Base-by-base conservation (phyloP, 2,113 vertebrate species). In the Saguinus midas region DNA sequence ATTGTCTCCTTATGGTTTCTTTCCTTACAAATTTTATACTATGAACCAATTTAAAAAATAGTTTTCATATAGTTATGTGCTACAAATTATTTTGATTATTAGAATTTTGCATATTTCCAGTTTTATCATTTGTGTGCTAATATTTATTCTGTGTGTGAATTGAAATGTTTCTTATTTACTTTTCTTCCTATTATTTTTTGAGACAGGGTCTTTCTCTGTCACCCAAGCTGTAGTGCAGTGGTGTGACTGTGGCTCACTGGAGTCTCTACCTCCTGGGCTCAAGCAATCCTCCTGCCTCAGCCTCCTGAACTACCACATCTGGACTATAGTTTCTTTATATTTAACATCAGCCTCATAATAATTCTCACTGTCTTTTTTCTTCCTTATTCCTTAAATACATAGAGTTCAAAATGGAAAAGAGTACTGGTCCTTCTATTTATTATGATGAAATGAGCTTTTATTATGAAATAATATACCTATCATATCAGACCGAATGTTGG, bases 311-410 rank as follows among this genome's bases (percentile, higher is more conserved):
- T 35, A 35, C 16, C 32, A 68, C 32, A 35, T 35, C 32, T 68
- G 32, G 32, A 32, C 32, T 35, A 68, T 35, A 17, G 35, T 68
- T 68, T 35, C 90, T 32, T 90, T 97, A 93, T 90, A 29, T 95
- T 95, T 89, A 50, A 40, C 4, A 20, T 87, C 35, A 64, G 48
- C 68, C 43, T 43, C 52, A 70, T 72, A 52, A 90, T 81, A 80
- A 88, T 92, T 84, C 9, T 52, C 32, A 78, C 9, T 86, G 2
- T 27, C 13, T 81, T 79, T 40, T 85, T 85, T 50, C 17, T 87
- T 76, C 29, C 55, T 95, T 88, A 86, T 21, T 89, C 45, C 88
- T 91, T 92, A 91, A 93, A 81, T 75, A 94, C 91, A 48, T 45
- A 78, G 68, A 73, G 18, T 87, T 96, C 32, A 89, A 82, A 96